Evolutionary conservation across 2,797 vertebrate species (phyloP).

Genomic region (Mallotus villosus): DNA sequence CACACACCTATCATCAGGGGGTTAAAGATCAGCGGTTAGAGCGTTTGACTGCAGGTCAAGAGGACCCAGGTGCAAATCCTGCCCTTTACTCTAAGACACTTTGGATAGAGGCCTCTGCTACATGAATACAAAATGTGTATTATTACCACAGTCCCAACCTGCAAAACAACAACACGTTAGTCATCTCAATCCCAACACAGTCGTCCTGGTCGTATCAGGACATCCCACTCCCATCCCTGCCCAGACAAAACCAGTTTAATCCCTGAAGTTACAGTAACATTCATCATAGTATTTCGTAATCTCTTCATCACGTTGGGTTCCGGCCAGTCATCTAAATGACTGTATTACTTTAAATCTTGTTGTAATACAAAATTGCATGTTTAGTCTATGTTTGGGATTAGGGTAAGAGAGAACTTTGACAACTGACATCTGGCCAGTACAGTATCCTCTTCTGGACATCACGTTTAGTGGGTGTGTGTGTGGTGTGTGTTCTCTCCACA

Average conservation of each 20-base stretch:
- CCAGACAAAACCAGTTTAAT: constrained; percentile 51
- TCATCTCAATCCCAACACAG: not conserved
- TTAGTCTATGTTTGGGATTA: constrained; percentile 51
- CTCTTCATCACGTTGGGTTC: constrained; percentile 43
- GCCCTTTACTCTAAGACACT: too few species aligned
- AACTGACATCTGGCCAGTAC: constrained; percentile 2
- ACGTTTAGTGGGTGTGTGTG: constrained; percentile 3
- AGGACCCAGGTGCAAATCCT: too few species aligned
- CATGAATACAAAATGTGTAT: too few species aligned
- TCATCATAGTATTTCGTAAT: constrained; percentile 41
- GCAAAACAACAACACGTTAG: not conserved
- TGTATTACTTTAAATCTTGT: constrained; percentile 53
- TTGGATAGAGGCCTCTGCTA: too few species aligned
- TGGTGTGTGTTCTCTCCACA: constrained; percentile 3
- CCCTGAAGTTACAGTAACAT: constrained; percentile 46
- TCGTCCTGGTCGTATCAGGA: constrained; percentile 24
- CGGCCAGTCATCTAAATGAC: constrained; percentile 57
- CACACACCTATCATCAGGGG: constrained; percentile 23
- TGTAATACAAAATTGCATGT: constrained; percentile 48
- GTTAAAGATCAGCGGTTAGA: not conserved
- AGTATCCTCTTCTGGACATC: not conserved
- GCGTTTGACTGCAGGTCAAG: too few species aligned
- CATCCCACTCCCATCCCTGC: constrained; percentile 33
- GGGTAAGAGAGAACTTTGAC: constrained; percentile 34
- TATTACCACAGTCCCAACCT: not conserved